Evolutionary conservation across 2,113 vertebrate genomes (phyloP), one percentile per base, ranked within the genome.

Genomic region (Lepus americanus): DNA sequence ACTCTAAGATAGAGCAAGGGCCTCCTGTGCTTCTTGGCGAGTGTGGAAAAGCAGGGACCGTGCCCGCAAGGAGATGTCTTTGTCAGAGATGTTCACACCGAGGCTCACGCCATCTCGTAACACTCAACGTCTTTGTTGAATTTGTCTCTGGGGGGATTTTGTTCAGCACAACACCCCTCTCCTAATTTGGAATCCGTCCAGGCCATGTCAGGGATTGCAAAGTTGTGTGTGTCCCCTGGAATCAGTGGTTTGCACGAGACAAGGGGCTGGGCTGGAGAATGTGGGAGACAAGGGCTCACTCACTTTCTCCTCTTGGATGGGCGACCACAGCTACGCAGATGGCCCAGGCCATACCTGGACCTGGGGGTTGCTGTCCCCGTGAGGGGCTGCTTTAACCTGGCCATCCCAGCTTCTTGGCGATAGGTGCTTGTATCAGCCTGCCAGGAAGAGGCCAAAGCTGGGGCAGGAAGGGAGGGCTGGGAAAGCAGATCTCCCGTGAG

Each of bases 141-240:
- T 95, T 85, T 44, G 49, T 33, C 77, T 94, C 53, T 66, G 36
- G 87, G 84, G 25, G 74, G 69, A 31, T 86, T 94, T 94, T 95
- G 77, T 87, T 92, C 73, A 89, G 83, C 93, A 82, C 16, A 77
- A 53, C 36, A 79, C 80, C 66, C 89, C 55, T 83, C 87, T 86
- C 95, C 90, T 94, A 87, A 89, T 93, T 94, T 95, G 95, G 76
- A 96, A 95, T 87, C n/a, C 64, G 36, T 81, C 63, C 73, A 78
- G 53, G 53, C 22, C 55, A 44, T 64, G 77, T 76, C 39, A 93
- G 90, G 84, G 94, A 83, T 59, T 77, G 63, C 27, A 87, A 93
- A 87, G 76, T 78, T 86, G 74, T 74, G 39, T 61, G 44, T 72
- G 51, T 94, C 89, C 64, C 82, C 59, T 14, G 49, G 69, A 82